Evolutionary conservation across 2,113 vertebrate species (phyloP), one percentile per base, ranked within the genome.

Genomic region (Galemys pyrenaicus): DNA sequence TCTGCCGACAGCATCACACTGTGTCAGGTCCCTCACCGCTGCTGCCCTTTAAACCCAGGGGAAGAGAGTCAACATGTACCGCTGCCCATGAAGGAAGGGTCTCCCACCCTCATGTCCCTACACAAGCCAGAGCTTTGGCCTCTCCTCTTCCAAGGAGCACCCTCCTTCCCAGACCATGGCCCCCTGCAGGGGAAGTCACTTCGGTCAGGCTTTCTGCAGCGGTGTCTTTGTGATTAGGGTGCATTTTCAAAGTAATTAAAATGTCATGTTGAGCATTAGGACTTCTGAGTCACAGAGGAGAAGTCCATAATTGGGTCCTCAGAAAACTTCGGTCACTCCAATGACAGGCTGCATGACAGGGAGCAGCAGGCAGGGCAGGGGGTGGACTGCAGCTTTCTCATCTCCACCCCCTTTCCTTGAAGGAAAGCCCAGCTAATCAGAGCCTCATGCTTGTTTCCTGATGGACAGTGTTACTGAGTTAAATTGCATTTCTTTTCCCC

Each of bases 221-320:
- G 0, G 2, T 41, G 64, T 51, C 74, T 54, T 16, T 0, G 1
- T 44, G 87, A 84, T 65, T 5, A 83, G 70, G 35, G 83, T 65
- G 41, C 39, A 58, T 84, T 95, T 94, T 11, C 13, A 78, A 95
- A 64, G 37, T 56, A 65, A 91, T 87, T 94, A 58, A 83, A 89
- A 71, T 16, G 10, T 54, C 46, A 73, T 49, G 26, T 39, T 35
- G 37, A 60, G n/a, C 35, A 17, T 89, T 10, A 68, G 65, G 86
- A 80, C 51, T 93, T 94, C 39, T 67, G 46, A 58, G 65, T 70
- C 46, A 19, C 85, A 0, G 44, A 84, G 58, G 70, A 82, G 62
- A 91, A 68, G 30, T 41, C 58, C 13, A 0, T 64, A 83, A 70
- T 9, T 54, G 86, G 56, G 84, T 56, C 89, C 93, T 89, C 16